A percentile compares a stretch with the other conserved stretches of the same genome.
Evolutionary conservation across 2,888 invertebrate genomes (phyloP).

Genomic region (Ormyrus rosae): DNA sequence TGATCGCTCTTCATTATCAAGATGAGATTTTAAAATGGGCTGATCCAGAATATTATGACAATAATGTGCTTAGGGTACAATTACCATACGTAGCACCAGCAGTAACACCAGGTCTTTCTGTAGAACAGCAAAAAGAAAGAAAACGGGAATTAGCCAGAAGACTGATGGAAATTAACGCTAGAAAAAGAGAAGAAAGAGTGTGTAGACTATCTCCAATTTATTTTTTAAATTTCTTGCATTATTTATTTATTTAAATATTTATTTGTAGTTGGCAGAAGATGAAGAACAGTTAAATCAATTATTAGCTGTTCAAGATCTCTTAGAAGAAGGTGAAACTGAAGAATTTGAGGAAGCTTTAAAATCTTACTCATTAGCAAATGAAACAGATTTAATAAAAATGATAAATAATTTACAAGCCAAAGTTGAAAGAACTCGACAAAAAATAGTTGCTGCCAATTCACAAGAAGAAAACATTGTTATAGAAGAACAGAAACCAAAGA

Average conservation of each 20-base stretch:
- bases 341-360: conserved; percentile 86
- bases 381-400: conserved; percentile 87
- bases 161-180: conserved; percentile 91
- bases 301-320: conserved; percentile 84
- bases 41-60: conserved; percentile 87
- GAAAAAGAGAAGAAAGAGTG: conserved; percentile 89
- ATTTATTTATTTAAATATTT: conserved; percentile 20
- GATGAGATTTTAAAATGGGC: conserved; percentile 89
- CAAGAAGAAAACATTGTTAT: conserved; percentile 80
- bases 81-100: conserved; percentile 86
- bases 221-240: conserved; percentile 8
- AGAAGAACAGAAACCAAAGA: conserved; percentile 77
- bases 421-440: conserved; percentile 87
- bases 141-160: conserved; percentile 90
- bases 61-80: conserved; percentile 90
- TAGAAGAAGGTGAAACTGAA: conserved; percentile 86
- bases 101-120: conserved; percentile 81
- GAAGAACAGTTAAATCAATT: conserved; percentile 90
- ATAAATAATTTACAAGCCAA: conserved; percentile 83
- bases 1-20: conserved; percentile 87
- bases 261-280: conserved; percentile 85
- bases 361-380: conserved; percentile 85
- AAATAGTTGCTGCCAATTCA: conserved; percentile 83
- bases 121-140: conserved; percentile 91
- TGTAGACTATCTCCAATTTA: conserved; percentile 37